phyloP scores from a whole-genome alignment of 37 sponge, comb jelly and placozoan species.

The Mnemiopsis leidyi region DNA sequence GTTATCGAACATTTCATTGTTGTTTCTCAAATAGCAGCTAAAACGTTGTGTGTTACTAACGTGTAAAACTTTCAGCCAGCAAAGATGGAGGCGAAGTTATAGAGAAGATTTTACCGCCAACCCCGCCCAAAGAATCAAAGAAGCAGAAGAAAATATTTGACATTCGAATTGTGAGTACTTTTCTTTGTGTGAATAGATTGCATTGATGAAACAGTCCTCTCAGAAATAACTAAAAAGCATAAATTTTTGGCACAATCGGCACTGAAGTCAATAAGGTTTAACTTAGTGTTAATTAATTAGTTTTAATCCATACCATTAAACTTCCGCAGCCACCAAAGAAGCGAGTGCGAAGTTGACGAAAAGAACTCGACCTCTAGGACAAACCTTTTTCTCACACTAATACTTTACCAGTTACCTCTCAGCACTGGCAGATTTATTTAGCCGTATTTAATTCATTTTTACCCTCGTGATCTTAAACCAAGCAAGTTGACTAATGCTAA shows the following conservation, averaged over 20 bases:
- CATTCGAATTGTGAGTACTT: conserved; percentile 34
- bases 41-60: too few species aligned
- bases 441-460: background rate
- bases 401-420: background rate
- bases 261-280: background rate
- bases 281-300: too few species aligned
- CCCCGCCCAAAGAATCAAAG: conserved; percentile 29
- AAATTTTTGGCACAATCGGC: background rate
- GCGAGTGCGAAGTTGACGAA: background rate
- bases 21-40: too few species aligned
- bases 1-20: too few species aligned
- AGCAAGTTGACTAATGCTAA: too few species aligned
- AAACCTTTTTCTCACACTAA: too few species aligned
- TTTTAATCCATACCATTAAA: too few species aligned
- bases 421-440: background rate
- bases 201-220: too few species aligned
- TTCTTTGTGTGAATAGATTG: background rate
- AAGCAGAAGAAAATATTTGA: conserved; percentile 15
- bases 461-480: background rate
- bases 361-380: background rate
- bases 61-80: background rate
- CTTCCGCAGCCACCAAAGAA: conserved; percentile 22
- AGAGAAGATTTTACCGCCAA: conserved; percentile 19
- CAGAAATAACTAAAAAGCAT: too few species aligned
- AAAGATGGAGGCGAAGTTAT: background rate